A percentile compares a stretch with the other conserved stretches of the same genome.
phyloP scores from a whole-genome alignment of 2,888 invertebrate genomes.

The Mythimna pallens region DNA sequence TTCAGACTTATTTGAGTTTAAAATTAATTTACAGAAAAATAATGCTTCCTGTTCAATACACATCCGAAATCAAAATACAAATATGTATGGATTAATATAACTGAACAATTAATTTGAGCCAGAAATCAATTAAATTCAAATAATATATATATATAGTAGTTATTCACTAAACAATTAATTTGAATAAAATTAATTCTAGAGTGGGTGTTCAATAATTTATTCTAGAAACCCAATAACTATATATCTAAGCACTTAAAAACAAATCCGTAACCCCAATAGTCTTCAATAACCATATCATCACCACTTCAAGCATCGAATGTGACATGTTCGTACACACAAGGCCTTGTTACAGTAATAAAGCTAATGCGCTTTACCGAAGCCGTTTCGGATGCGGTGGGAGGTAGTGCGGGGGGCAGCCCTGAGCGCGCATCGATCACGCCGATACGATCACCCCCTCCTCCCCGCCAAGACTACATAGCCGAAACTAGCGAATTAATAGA shows the following conservation, averaged over 20 bases:
- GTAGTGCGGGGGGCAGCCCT: constrained; percentile 51
- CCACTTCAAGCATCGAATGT: constrained; percentile 34
- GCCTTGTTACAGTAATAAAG: constrained; percentile 71
- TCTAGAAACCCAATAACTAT: not conserved
- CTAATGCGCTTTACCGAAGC: constrained; percentile 72
- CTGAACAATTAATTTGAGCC: not conserved
- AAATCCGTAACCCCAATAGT: constrained; percentile 7
- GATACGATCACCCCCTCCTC: constrained; percentile 75
- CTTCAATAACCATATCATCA: constrained; percentile 32
- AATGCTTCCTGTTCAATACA: not conserved
- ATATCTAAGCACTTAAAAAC: not conserved
- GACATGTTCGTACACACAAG: constrained; percentile 49
- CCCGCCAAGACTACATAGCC: constrained; percentile 68
- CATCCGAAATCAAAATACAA: not conserved
- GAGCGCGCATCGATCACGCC: constrained; percentile 71
- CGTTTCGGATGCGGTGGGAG: constrained; percentile 63
- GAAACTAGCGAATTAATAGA: constrained; percentile 67
- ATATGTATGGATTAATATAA: not conserved
- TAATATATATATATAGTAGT: no score
- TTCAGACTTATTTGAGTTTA: not conserved
- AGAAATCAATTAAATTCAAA: not conserved
- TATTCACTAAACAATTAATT: not conserved
- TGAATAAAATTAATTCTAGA: not conserved
- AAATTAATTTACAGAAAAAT: not conserved
- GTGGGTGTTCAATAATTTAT: no score